phyloP scores from a whole-genome alignment of 2,113 vertebrate genomes.

The Thinocorus orbignyianus region DNA sequence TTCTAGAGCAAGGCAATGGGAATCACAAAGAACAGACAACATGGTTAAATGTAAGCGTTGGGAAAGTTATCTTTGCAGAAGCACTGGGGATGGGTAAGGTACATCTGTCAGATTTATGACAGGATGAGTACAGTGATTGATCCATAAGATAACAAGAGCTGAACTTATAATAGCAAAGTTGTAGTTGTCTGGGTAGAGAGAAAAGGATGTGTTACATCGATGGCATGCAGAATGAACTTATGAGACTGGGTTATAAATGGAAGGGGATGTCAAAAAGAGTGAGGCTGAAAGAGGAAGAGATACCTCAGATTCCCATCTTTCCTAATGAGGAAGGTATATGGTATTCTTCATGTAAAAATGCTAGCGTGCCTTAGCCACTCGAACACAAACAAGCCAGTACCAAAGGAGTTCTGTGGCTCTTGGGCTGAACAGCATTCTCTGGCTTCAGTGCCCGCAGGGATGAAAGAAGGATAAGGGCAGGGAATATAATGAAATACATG shows the following conservation, averaged over 20 bases:
- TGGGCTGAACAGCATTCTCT: accelerated
- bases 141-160: constrained; percentile 26
- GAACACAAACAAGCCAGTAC: background rate
- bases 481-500: background rate
- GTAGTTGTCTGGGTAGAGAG: background rate
- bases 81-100: background rate
- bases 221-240: background rate
- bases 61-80: constrained; percentile 49
- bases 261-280: background rate
- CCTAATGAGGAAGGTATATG: background rate
- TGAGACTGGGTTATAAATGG: background rate
- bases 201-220: background rate
- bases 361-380: background rate
- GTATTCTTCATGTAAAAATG: background rate
- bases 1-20: constrained; percentile 13
- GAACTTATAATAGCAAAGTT: constrained; percentile 7
- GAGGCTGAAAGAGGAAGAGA: background rate
- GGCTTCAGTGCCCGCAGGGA: background rate
- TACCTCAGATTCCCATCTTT: background rate
- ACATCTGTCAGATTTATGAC: constrained; percentile 28
- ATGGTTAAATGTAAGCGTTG: background rate
- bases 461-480: background rate
- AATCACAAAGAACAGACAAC: background rate
- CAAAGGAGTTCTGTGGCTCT: background rate
- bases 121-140: constrained; percentile 37